These are phyloP conservation scores for Cremastobaeus sp. DNA, from an alignment of 2,888 invertebrate species.

Conservation along the genomic window DNA sequence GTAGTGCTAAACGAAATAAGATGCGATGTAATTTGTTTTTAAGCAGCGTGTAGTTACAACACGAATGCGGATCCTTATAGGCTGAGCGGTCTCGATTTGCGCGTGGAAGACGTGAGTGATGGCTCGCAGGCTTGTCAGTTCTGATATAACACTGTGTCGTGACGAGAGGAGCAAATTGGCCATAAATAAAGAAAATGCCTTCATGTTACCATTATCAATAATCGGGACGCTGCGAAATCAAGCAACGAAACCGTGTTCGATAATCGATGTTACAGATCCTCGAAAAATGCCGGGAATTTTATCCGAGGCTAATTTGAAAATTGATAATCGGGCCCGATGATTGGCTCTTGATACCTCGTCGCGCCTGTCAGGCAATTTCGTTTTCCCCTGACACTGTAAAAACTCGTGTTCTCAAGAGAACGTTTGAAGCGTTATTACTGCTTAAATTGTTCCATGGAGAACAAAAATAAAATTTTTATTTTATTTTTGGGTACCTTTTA, in stretches of 20 bases:
- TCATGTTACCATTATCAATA: slow-evolving; percentile 57
- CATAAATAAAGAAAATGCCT: slow-evolving; percentile 53
- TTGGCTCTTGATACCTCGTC: no score
- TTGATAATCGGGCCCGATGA: no score
- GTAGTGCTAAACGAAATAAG: slow-evolving; percentile 43
- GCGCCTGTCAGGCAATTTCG: no score
- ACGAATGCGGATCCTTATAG: slow-evolving; percentile 42
- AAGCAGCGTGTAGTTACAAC: slow-evolving; percentile 51
- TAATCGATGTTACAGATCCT: background rate
- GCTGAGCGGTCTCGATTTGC: slow-evolving; percentile 63
- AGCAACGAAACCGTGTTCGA: slow-evolving; percentile 7
- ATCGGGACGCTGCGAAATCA: slow-evolving; percentile 16
- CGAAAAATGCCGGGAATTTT: no score
- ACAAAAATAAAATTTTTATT: no score
- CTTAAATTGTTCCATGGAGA: no score
- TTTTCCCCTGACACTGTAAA: no score
- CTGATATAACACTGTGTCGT: slow-evolving; percentile 62
- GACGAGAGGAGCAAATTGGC: slow-evolving; percentile 59
- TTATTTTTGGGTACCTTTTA: no score
- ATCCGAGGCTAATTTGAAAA: no score
- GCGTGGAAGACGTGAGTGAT: slow-evolving; percentile 72
- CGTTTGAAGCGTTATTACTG: no score
- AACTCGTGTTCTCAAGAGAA: no score
- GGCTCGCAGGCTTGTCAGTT: slow-evolving; percentile 65
- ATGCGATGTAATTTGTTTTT: slow-evolving; percentile 49